phyloP scores from a whole-genome alignment of 2,113 vertebrate species.

The Caloenas nicobarica region DNA sequence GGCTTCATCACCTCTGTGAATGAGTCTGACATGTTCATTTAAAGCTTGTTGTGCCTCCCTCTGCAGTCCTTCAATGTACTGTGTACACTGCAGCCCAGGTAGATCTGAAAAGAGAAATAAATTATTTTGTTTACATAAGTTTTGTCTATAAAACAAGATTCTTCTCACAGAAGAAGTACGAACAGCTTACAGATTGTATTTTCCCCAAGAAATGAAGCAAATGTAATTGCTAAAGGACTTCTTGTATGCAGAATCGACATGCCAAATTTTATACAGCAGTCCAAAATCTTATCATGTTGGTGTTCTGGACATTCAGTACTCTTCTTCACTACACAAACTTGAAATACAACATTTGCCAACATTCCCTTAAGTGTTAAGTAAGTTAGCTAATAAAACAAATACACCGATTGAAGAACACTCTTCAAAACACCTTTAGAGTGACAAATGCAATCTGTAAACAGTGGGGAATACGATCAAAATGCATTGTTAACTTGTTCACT shows the following conservation, averaged over 20 bases:
- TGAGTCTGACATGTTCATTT: slow-evolving; percentile 89
- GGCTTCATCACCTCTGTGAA: slow-evolving; percentile 82
- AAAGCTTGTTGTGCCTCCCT: slow-evolving; percentile 92
- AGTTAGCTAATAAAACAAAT: neutral
- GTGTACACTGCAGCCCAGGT: slow-evolving; percentile 87
- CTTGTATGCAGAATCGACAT: neutral
- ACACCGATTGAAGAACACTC: neutral
- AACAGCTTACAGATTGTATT: neutral
- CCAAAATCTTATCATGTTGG: neutral
- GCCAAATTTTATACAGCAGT: neutral
- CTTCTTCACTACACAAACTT: neutral
- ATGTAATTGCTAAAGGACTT: neutral
- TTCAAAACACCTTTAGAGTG: neutral
- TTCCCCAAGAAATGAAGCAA: neutral
- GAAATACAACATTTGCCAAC: neutral
- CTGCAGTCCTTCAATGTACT: slow-evolving; percentile 93
- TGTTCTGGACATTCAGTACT: neutral
- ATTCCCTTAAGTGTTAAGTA: neutral
- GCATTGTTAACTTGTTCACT: neutral
- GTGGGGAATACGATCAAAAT: neutral
- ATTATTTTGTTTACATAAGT: neutral
- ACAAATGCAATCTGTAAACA: neutral
- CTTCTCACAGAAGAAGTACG: neutral
- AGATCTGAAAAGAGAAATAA: slow-evolving; percentile 78
- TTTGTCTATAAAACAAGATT: neutral